Base-by-base conservation (phyloP, 2,113 vertebrate species). In the chimpanzee (Pan troglodytes) region DNA sequence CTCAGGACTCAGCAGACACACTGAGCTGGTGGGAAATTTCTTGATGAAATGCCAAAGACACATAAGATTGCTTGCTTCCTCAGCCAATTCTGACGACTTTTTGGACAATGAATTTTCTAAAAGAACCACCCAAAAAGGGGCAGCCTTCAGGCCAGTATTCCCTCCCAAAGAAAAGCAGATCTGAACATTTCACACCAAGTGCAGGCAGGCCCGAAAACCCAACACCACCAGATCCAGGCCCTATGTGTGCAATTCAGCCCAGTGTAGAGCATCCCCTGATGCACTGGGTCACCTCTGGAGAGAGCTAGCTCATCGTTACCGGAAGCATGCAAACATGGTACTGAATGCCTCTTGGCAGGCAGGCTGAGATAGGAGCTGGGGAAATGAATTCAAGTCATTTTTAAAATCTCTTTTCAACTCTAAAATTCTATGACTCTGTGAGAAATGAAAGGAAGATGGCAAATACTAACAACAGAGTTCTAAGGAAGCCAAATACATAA, bases 301-400 rank as follows among this genome's bases (percentile, higher is more conserved):
- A n/a, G 5, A 75, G 55, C 40, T 18, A 43, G 48, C 4, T 12
- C 23, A 17, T 86, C 18, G 6, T 81, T 23, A 61, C 43, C 0
- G 0, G 1, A 38, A 38, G 12, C 4, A 3, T 16, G 8, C 12
- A 7, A n/a, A 35, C 3, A 16, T 52, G 61, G 20, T 38, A 14
- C 35, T 38, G 17, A 57, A 32, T 0, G 73, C 25, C 32, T 30
- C 38, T 16, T 6, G 61, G 40, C 0, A 40, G 16, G 38, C 38
- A n/a, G 12, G 20, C 48, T 91, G 40, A 3, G 25, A 2, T 3
- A 16, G 1, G n/a, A 92, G 48, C 64, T 0, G 40, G 32, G 4
- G 22, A 67, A 72, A 59, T 25, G 23, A 45, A 90, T 72, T 76
- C 57, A 76, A 16, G 13, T 57, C 35, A n/a, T 17, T 67, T 80